Percentiles rank a stretch among this genome's conserved stretches.
Conservation (phyloP, 2,797 vertebrate species). For the Babyrousa celebensis region DNA sequence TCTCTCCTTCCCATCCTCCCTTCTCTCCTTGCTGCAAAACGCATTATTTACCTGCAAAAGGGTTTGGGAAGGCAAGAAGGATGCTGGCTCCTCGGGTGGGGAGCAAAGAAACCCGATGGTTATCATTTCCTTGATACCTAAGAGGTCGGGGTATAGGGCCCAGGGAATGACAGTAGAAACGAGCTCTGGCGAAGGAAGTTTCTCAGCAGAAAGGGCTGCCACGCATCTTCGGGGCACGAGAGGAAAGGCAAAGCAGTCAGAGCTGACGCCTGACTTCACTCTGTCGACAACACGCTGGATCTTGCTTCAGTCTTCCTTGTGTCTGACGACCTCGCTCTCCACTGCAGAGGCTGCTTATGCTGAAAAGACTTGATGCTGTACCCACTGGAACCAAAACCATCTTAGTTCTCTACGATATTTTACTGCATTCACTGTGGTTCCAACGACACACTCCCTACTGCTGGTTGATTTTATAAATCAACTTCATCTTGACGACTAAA, state of each 20-base stretch:
- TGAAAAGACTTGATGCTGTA: background rate
- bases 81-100: background rate
- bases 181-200: background rate
- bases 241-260: background rate
- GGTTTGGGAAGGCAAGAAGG: background rate
- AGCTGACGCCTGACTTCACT: background rate
- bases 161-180: background rate
- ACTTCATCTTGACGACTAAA: slow-evolving; percentile 37
- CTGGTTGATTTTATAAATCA: slow-evolving; percentile 5
- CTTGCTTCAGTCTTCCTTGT: background rate
- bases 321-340: background rate
- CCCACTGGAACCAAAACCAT: background rate
- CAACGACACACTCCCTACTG: background rate
- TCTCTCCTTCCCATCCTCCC: background rate
- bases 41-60: background rate
- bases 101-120: background rate
- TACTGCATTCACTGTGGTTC: background rate
- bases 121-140: background rate
- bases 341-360: background rate
- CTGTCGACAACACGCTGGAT: background rate
- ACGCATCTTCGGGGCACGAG: background rate
- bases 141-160: background rate
- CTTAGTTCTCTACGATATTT: background rate
- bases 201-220: background rate
- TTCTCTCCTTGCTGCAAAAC: background rate